Evolutionary conservation across 2,888 invertebrate species (phyloP), one percentile per base, ranked within the genome.

Genomic region (Nebria brevicollis): DNA sequence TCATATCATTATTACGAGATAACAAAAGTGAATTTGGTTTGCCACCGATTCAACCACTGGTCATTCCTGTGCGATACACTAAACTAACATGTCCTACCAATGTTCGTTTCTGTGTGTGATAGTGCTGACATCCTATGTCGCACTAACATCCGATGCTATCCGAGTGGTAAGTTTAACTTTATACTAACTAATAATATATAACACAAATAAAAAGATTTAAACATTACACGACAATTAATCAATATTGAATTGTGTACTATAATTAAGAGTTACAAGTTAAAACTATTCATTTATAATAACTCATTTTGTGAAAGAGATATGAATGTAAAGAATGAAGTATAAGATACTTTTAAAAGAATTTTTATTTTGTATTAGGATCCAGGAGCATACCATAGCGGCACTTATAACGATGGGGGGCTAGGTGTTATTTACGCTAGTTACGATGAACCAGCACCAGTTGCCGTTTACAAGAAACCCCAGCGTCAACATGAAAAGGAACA

Each of bases 401-500:
- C n/a, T 13, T 78, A 78, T 66, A 20, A 78, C 15, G 42, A 41
- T 25, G 70, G 80, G 13, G 80, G 80, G 25, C 41, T 80, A 26
- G 80, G 80, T 15, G 68, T 80, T 15, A 75, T 80, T 66, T 80
- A 80, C 34, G 75, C 80, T 5, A 75, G 80, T n/a, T 80, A 80
- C 43, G 75, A 75, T 13, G 42, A 72, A 7, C 78, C 42, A 3
- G 77, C 72, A 34, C 43, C 54, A 13, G 80, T 80, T 1, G 64
- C 81, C 72, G 80, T 82, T 34, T 73, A 82, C 68, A 81, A 81
- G 77, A 81, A 80, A 75, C 78, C 80, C n/a, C 82, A 85, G 15
- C 85, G 86, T 10, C 86, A 91, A 72, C 88, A 91, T n/a, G 91
- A 92, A 83, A 91, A 92, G 85, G 93, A 93, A 87, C 92, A 93